Conservation (phyloP, 2,797 vertebrate genomes). For the Centropyge bicolor region DNA sequence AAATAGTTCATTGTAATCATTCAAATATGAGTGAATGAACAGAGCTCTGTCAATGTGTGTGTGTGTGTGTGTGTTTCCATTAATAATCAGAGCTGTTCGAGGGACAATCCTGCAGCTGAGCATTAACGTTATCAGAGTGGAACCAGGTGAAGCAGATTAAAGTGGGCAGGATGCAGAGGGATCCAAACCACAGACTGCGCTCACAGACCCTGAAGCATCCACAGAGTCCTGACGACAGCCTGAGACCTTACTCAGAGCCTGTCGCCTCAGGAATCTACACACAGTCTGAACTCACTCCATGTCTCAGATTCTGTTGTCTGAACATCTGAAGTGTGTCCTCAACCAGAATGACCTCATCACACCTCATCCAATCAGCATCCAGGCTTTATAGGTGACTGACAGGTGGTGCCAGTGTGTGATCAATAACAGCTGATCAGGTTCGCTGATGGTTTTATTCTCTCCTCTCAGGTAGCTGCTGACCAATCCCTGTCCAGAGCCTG, state of each 20-base stretch:
- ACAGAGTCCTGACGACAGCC: no score
- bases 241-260: no score
- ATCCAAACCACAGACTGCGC: neutral
- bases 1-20: no score
- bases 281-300: no score
- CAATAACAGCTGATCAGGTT: neutral
- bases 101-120: neutral
- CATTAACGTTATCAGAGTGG: neutral
- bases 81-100: neutral
- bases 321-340: neutral
- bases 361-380: neutral
- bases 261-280: no score
- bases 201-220: neutral
- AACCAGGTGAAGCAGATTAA: neutral
- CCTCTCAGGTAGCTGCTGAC: conserved; percentile 26
- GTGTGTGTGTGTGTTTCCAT: neutral
- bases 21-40: no score
- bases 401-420: no score
- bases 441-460: neutral
- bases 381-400: neutral
- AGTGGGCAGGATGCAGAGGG: no score
- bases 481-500: conserved; percentile 31
- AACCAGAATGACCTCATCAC: neutral
- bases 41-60: neutral
- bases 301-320: neutral